These are phyloP conservation scores for Eunapius fragilis DNA, from an alignment of 37 sponge, comb jelly and placozoan genomes.

Conservation along the genomic window DNA sequence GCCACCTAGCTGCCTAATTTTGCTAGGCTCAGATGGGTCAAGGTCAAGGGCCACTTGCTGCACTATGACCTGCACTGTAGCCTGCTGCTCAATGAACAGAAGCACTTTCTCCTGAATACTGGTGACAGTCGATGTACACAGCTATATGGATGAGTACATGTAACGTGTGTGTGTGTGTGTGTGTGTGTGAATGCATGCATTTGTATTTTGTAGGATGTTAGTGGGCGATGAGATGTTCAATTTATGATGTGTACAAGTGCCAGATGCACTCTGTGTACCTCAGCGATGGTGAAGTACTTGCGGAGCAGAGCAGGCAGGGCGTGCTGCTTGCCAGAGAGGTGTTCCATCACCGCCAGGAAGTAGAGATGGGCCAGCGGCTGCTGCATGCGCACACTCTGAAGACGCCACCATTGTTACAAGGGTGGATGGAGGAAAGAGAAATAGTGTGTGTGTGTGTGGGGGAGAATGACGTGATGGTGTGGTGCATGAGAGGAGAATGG, in stretches of 20 bases:
- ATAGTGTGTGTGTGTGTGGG: no score
- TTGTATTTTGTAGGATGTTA: no score
- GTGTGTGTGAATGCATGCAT: no score
- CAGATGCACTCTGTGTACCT: not conserved
- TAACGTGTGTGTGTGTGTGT: not conserved
- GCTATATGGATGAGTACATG: not conserved
- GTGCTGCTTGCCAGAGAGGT: conserved; percentile 40
- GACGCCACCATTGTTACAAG: no score
- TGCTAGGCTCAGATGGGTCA: conserved; percentile 23
- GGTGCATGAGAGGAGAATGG: no score
- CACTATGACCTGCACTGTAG: conserved; percentile 70
- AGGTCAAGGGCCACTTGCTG: conserved; percentile 41
- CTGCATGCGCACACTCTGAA: conserved; percentile 65
- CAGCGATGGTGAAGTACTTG: not conserved
- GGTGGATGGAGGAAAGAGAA: no score
- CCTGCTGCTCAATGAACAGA: conserved; percentile 79
- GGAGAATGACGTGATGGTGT: no score
- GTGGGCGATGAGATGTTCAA: no score
- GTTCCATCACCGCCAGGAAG: conserved; percentile 79
- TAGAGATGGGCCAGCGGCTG: conserved; percentile 86
- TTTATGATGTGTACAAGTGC: no score
- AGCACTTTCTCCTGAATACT: conserved; percentile 26
- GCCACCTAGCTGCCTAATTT: conserved; percentile 42
- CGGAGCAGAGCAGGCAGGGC: conserved; percentile 11
- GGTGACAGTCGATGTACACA: not conserved